Evolutionary conservation across 2,888 invertebrate genomes (phyloP).

Genomic region (Leucania comma): DNA sequence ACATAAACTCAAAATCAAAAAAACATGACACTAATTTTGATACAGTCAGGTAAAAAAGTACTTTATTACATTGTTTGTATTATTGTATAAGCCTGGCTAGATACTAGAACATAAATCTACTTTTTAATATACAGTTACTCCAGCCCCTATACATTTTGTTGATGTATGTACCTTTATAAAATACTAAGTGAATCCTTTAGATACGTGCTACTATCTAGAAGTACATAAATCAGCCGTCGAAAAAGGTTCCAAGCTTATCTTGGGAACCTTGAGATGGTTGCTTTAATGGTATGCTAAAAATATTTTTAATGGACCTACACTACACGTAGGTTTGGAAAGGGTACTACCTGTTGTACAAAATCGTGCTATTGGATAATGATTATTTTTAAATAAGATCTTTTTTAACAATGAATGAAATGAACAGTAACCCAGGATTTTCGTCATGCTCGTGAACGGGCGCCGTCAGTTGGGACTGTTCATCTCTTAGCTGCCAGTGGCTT

Average conservation of each 20-base stretch:
- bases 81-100: not conserved
- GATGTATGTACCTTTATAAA: constrained; percentile 14
- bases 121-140: constrained; percentile 27
- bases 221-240: constrained; percentile 44
- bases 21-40: too few species aligned
- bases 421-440: too few species aligned
- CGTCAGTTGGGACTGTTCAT: too few species aligned
- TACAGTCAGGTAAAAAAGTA: too few species aligned
- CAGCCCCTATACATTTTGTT: not conserved
- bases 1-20: too few species aligned
- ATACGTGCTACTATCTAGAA: constrained; percentile 33
- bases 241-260: constrained; percentile 42
- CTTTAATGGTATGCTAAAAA: constrained; percentile 9
- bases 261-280: constrained; percentile 17
- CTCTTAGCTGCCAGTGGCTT: too few species aligned
- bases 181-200: constrained; percentile 1
- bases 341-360: not conserved
- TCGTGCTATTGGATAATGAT: too few species aligned
- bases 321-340: not conserved
- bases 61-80: too few species aligned
- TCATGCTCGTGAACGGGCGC: too few species aligned
- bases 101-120: constrained; percentile 27
- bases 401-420: too few species aligned
- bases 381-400: too few species aligned
- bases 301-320: not conserved